Evolutionary conservation across 2,888 invertebrate genomes (phyloP).

Genomic region (Conops quadrifasciatus): DNA sequence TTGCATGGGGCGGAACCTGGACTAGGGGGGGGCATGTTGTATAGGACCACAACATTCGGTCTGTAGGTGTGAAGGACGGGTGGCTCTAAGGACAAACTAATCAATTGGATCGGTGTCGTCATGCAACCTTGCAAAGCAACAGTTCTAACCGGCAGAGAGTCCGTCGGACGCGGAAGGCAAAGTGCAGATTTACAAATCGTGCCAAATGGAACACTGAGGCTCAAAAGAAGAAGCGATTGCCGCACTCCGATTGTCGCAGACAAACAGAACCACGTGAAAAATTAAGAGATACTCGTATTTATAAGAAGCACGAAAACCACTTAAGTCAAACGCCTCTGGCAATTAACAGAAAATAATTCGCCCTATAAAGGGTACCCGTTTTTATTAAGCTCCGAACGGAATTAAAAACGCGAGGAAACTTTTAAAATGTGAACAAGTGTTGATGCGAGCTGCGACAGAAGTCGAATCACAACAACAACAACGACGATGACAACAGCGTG

Average conservation of each 20-base stretch:
- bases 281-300: slow-evolving; percentile 61
- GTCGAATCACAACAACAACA: slow-evolving; percentile 25
- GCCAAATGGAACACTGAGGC: slow-evolving; percentile 60
- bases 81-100: slow-evolving; percentile 47
- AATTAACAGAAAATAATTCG: slow-evolving; percentile 59
- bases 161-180: slow-evolving; percentile 21
- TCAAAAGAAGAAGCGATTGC: slow-evolving; percentile 57
- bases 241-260: slow-evolving; percentile 54
- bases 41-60: neutral
- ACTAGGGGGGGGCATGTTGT: too few species aligned
- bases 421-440: slow-evolving; percentile 20
- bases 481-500: slow-evolving; percentile 6
- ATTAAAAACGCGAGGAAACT: neutral
- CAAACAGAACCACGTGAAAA: slow-evolving; percentile 47
- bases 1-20: neutral
- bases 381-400: neutral
- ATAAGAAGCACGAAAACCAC: slow-evolving; percentile 65
- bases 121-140: slow-evolving; percentile 57
- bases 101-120: slow-evolving; percentile 59
- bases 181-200: slow-evolving; percentile 55
- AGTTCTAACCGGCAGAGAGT: slow-evolving; percentile 6
- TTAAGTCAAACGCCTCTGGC: slow-evolving; percentile 64
- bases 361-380: slow-evolving; percentile 48
- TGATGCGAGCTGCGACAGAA: slow-evolving; percentile 3
- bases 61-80: neutral